These are phyloP conservation scores for Butorides virescens DNA, from an alignment of 2,113 vertebrate genomes.

Conservation along the genomic window DNA sequence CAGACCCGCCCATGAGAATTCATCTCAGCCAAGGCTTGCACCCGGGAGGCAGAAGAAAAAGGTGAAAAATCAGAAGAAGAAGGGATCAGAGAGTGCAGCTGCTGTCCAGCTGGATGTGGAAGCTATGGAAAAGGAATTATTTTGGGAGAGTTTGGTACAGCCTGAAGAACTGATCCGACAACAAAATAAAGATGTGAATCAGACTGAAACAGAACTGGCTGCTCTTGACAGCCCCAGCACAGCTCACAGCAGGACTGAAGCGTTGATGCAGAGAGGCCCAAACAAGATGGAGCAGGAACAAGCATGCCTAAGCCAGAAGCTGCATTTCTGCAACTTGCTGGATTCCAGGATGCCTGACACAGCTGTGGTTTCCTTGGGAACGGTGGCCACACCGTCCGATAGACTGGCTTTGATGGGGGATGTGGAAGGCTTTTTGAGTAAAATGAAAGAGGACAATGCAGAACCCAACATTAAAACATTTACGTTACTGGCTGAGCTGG, in stretches of 20 bases:
- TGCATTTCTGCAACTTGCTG: constrained; percentile 61
- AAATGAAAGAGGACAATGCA: constrained; percentile 79
- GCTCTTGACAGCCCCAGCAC: background rate
- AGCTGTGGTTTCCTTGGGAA: constrained; percentile 77
- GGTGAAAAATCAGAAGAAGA: background rate
- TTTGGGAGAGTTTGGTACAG: constrained; percentile 33
- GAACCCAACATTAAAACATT: constrained; percentile 84
- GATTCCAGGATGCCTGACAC: constrained; percentile 41
- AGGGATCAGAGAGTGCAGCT: background rate
- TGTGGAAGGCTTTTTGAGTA: constrained; percentile 83
- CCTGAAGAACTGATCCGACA: background rate
- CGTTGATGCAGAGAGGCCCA: background rate
- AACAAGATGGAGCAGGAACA: background rate
- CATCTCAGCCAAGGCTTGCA: background rate
- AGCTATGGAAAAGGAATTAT: constrained; percentile 78
- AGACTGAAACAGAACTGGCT: background rate
- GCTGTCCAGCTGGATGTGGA: constrained; percentile 70
- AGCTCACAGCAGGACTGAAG: background rate
- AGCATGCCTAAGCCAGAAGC: background rate
- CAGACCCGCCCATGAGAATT: background rate
- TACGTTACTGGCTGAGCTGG: constrained; percentile 84
- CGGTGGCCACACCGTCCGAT: constrained; percentile 62
- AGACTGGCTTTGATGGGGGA: constrained; percentile 87
- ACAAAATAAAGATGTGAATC: background rate
- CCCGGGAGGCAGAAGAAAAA: background rate